Evolutionary conservation across 2,113 vertebrate species (phyloP).

Genomic region (Xiphophorus couchianus): DNA sequence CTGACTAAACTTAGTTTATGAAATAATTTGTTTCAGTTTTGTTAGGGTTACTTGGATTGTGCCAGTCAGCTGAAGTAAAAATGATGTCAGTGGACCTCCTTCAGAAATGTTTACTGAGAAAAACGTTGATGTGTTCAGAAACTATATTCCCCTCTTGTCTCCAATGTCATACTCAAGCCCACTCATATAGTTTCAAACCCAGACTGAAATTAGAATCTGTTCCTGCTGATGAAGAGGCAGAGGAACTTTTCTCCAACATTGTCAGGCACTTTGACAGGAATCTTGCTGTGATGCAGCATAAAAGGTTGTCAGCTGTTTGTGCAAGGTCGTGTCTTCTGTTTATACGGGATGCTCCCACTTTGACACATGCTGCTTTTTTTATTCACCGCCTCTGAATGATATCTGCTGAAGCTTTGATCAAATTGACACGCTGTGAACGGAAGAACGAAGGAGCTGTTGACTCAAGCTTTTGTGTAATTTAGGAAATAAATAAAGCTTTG

Average conservation of each 20-base stretch:
- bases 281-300: background rate
- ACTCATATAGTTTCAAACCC: background rate
- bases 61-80: no score
- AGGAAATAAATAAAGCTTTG: slow-evolving; percentile 10
- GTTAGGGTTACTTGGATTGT: no score
- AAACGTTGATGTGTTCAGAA: background rate
- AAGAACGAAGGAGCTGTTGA: background rate
- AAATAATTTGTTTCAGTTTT: background rate
- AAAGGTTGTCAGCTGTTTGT: slow-evolving; percentile 6
- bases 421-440: background rate
- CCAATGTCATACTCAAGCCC: background rate
- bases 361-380: slow-evolving; percentile 6
- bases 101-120: background rate
- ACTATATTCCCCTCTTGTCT: background rate
- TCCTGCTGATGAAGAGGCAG: background rate
- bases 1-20: no score
- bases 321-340: slow-evolving; percentile 6
- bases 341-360: background rate
- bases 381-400: background rate
- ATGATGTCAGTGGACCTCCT: background rate
- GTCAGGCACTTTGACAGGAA: slow-evolving; percentile 10
- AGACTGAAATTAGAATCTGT: background rate
- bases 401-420: background rate
- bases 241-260: background rate
- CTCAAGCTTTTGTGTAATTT: background rate